Evolutionary conservation across 2,113 vertebrate species (phyloP), one percentile per base, ranked within the genome.

Genomic region (Galeopterus variegatus): DNA sequence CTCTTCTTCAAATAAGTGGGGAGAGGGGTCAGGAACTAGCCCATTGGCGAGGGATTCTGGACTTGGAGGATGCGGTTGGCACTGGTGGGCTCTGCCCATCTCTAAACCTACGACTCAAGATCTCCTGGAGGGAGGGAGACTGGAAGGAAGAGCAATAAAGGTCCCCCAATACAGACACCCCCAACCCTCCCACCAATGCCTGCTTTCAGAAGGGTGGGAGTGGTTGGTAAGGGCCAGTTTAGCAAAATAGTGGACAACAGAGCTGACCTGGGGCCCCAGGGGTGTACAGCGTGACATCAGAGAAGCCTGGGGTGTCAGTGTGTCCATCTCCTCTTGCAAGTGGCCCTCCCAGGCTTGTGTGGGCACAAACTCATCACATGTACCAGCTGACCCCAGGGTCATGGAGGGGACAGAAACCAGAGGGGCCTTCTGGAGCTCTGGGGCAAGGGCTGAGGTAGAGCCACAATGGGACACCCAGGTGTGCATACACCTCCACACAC

Each of bases 201-300:
- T 60, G 36, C 64, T 48, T 91, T n/a, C 73, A 79, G 26, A 28
- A 75, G 60, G 70, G 50, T 9, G 7, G 31, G 24, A 3, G 70
- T 48, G 62, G 8, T 23, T 50, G 18, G 5, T 1, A 31, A 70
- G 33, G 65, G 23, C 12, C 83, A 58, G 26, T 26, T 8, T 19
- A 48, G 31, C 21, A 24, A 36, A 41, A 13, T 2, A 64, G 41
- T 17, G 19, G 26, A 1, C 9, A 23, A 62, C 14, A 7, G 56
- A 65, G 45, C 24, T 80, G 76, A 19, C 36, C n/a, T 26, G 65
- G 52, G 5, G 21, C 26, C 28, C 41, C 4, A 48, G 41, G 24
- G 24, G 26, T 11, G 5, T 19, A 19, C 24, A 8, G 41, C 5
- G 5, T 41, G n/a, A 67, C 2, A 0, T 24, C 28, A 5, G 21